Percentiles rank a stretch among this genome's conserved stretches.
Evolutionary conservation across 2,797 vertebrate species (phyloP).

Genomic region (Ambastaia sidthimunki): DNA sequence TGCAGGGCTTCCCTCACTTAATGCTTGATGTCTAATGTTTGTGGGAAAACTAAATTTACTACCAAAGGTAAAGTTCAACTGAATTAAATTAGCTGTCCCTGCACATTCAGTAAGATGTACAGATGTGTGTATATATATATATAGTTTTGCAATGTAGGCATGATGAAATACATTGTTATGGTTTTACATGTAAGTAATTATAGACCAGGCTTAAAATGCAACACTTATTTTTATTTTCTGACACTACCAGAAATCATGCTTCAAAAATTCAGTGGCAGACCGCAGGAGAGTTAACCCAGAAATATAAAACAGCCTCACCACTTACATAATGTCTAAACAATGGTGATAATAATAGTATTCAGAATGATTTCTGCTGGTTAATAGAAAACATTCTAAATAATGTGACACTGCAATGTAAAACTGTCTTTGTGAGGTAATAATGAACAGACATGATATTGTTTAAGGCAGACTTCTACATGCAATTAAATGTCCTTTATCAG

Average conservation of each 20-base stretch:
- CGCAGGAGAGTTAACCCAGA: conserved; percentile 56
- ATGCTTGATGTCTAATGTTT: no score
- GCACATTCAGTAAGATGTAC: conserved; percentile 21
- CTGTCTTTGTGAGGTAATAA: conserved; percentile 72
- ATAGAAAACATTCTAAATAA: conserved; percentile 74
- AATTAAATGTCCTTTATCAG: conserved; percentile 65
- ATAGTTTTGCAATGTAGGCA: no score
- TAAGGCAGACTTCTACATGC: conserved; percentile 78
- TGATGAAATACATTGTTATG: no score
- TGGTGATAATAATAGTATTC: conserved; percentile 43
- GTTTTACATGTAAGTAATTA: no score
- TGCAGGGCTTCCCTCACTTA: no score
- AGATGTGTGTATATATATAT: no score
- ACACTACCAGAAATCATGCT: conserved; percentile 81
- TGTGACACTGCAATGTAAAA: conserved; percentile 61
- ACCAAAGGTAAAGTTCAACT: no score
- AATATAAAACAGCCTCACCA: conserved; percentile 65
- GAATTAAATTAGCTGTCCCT: neutral
- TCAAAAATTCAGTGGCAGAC: conserved; percentile 62
- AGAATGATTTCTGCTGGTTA: conserved; percentile 66
- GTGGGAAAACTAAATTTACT: no score
- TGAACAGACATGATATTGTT: conserved; percentile 67
- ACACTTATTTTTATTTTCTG: no score
- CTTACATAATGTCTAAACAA: conserved; percentile 49
- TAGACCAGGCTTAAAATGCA: no score